Evolutionary conservation across 2,888 invertebrate species (phyloP).

Genomic region (Gortyna flavago): DNA sequence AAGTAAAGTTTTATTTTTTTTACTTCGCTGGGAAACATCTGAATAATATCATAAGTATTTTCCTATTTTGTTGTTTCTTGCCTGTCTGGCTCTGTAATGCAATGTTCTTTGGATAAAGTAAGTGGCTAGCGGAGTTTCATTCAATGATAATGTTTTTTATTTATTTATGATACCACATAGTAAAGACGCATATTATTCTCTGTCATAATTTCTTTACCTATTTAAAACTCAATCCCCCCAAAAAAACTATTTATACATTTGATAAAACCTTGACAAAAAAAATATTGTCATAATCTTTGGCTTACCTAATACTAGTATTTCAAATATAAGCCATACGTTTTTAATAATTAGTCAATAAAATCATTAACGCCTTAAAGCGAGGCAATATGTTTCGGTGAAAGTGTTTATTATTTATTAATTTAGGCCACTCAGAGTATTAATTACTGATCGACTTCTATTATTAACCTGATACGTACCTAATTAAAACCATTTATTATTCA

Average conservation of each 20-base stretch:
- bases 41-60: slow-evolving; percentile 53
- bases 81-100: slow-evolving; percentile 16
- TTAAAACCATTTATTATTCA: slow-evolving; percentile 57
- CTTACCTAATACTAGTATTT: neutral
- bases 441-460: slow-evolving; percentile 40
- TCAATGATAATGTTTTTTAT: neutral
- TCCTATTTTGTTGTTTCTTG: slow-evolving; percentile 55
- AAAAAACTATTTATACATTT: neutral
- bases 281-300: neutral
- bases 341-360: neutral
- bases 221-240: neutral
- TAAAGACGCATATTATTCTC: too few relatives aligned
- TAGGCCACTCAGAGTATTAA: slow-evolving; percentile 29
- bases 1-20: slow-evolving; percentile 21
- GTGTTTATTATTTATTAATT: slow-evolving; percentile 27
- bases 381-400: slow-evolving; percentile 7
- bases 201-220: neutral
- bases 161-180: neutral
- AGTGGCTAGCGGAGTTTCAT: slow-evolving; percentile 22
- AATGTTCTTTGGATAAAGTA: slow-evolving; percentile 14
- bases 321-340: neutral
- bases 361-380: slow-evolving; percentile 13
- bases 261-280: neutral
- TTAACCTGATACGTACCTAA: slow-evolving; percentile 40
- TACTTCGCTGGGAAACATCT: slow-evolving; percentile 10